Evolutionary conservation across 2,888 invertebrate species (phyloP).

Genomic region (Dicyrtoma fusca): DNA sequence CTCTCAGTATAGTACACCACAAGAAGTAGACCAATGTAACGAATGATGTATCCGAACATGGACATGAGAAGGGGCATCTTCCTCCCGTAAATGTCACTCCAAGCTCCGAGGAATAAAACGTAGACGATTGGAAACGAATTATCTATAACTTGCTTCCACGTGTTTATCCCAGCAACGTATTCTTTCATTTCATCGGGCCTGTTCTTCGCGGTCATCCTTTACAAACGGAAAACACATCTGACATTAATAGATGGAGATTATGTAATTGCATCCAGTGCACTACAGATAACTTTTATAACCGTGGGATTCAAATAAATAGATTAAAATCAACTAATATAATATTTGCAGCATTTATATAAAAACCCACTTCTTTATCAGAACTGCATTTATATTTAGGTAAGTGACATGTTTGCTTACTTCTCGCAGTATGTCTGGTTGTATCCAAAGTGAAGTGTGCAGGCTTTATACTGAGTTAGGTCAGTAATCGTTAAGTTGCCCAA

Average conservation of each 20-base stretch:
- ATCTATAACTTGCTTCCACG: slow-evolving; percentile 55
- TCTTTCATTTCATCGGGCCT: slow-evolving; percentile 49
- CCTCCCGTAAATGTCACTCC: slow-evolving; percentile 55
- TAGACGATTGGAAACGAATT: slow-evolving; percentile 55
- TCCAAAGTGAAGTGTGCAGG: slow-evolving; percentile 48
- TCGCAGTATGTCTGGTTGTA: slow-evolving; percentile 30
- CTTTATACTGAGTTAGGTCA: slow-evolving; percentile 49
- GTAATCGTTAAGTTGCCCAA: slow-evolving; percentile 54
- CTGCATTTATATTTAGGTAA: neutral
- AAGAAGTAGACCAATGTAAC: slow-evolving; percentile 50
- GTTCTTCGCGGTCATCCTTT: slow-evolving; percentile 8
- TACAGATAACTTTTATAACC: too few relatives aligned
- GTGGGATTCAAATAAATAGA: too few relatives aligned
- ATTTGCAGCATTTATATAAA: too few relatives aligned
- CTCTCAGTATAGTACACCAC: slow-evolving; percentile 45
- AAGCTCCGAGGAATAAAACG: slow-evolving; percentile 54
- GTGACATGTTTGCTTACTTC: too few relatives aligned
- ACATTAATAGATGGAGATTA: too few relatives aligned
- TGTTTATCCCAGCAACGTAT: slow-evolving; percentile 47
- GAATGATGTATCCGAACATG: slow-evolving; percentile 53
- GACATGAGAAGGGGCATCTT: slow-evolving; percentile 55
- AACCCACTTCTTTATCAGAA: too few relatives aligned
- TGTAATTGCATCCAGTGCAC: too few relatives aligned
- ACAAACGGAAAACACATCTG: neutral
- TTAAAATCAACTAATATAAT: too few relatives aligned